Percentiles rank a stretch among this genome's conserved stretches.
Conservation (phyloP, 2,113 vertebrate species). For the Bos taurus region ARS-UCD2.0 NC_037330.1:48364001-48364500, state of each 20-base stretch:
- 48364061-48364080: not conserved
- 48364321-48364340: not conserved
- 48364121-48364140: not conserved
- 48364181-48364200: not conserved
- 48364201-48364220: not conserved
- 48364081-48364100: not conserved
- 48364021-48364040: not conserved
- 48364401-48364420: not conserved
- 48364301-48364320: not conserved
- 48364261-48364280: not conserved
- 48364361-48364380: not conserved
- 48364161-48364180: not conserved
- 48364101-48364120: not conserved
- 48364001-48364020: not conserved
- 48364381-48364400: not conserved
- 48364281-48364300: not conserved
- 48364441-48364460: not conserved
- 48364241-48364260: not conserved
- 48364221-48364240: not conserved
- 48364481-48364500: not conserved
- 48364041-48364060: not conserved
- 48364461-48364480: not conserved
- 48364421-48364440: not conserved
- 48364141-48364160: not conserved
- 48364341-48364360: not conserved